Evolutionary conservation across 2,888 invertebrate genomes (phyloP), one percentile per base, ranked within the genome.

Genomic region (Tipula vernalis): DNA sequence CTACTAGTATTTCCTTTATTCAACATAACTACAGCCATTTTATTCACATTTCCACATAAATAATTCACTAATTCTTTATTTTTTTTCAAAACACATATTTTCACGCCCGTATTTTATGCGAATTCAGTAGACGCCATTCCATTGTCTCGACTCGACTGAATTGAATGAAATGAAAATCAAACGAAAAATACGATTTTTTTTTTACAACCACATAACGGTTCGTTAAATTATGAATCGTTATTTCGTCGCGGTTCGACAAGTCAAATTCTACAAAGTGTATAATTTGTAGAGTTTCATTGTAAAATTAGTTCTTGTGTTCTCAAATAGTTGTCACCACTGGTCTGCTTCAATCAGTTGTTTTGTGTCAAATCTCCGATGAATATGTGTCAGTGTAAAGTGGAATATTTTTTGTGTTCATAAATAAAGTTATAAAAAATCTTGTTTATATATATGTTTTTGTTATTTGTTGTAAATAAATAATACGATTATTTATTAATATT

Each of bases 21-120:
- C 42, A 86, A 44, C 36, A 83, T 51, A 86, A 47, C 86, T 83
- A 86, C 86, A 86, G 86, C 86, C 86, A 86, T 86, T 83, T 83
- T 86, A 42, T 28, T 44, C n/a, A 41, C 83, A 51, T 57, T 36
- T 86, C 36, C 28, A 47, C 51, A 47, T 28, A 86, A 47, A 86
- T 28, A 86, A 86, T 86, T 47, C 71, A 71, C 71, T 13, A 13
- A 28, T 86, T 86, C 28, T 39, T 86, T 86, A 47, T 86, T 47
- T 86, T 18, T 44, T 47, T 47, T 86, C 18, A n/a, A 5, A n/a
- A 36, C 84, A 84, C 84, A 84, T n/a, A 84, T 84, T 39, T 39
- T 39, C 86, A 84, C 84, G 41, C 84, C 84, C 84, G 84, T 15
- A 84, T 41, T 36, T 84, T 15, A 84, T 84, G 84, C 84, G 15